Evolutionary conservation across 2,797 vertebrate species (phyloP).

Genomic region (Chrysocyon brachyurus): DNA sequence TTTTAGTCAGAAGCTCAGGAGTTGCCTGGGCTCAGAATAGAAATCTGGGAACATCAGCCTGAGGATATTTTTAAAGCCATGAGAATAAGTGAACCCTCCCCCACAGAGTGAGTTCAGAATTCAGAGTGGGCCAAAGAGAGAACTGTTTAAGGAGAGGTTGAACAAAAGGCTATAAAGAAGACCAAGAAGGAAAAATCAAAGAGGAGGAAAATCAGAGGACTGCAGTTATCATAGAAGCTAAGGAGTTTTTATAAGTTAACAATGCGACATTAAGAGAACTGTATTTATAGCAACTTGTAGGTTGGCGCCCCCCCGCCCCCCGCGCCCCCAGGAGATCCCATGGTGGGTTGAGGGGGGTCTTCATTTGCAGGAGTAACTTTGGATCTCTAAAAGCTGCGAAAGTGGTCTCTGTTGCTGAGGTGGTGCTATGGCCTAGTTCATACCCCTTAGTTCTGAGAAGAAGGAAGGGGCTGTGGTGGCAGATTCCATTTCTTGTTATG

Average conservation of each 20-base stretch:
- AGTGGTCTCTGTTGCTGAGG: neutral
- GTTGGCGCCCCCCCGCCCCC: neutral
- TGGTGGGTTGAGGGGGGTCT: neutral
- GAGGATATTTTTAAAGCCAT: neutral
- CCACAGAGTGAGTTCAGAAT: neutral
- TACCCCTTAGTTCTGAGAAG: neutral
- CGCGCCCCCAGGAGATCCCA: neutral
- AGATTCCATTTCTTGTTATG: neutral
- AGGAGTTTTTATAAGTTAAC: conserved; percentile 42
- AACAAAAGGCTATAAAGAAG: conserved; percentile 16
- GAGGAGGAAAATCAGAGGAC: conserved; percentile 23
- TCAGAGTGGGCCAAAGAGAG: neutral
- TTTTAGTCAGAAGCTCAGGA: neutral
- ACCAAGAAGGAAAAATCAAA: conserved; percentile 15
- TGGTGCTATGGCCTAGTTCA: neutral
- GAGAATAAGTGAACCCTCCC: neutral
- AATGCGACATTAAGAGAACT: conserved; percentile 1
- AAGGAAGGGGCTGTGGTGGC: neutral
- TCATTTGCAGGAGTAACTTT: neutral
- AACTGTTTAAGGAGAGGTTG: conserved; percentile 2
- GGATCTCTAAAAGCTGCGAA: neutral
- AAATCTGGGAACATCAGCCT: neutral
- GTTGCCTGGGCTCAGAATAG: neutral
- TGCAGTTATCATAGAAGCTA: neutral
- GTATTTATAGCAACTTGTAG: conserved; percentile 59